A percentile compares a stretch with the other conserved stretches of the same genome.
Evolutionary conservation across 2,797 vertebrate species (phyloP).

Genomic region (Dermochelys coriacea): DNA sequence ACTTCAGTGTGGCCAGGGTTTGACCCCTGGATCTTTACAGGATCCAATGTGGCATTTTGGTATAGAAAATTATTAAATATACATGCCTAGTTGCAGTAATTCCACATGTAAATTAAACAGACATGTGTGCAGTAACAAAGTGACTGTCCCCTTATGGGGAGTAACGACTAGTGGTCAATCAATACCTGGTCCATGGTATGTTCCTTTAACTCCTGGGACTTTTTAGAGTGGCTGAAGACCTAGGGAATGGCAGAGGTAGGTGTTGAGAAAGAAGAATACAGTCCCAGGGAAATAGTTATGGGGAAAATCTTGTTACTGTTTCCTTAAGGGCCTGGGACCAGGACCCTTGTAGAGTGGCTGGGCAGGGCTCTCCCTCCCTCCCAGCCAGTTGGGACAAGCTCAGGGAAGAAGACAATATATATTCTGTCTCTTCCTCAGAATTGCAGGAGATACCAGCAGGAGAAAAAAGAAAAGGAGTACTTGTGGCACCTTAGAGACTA

Average conservation of each 20-base stretch:
- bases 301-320: not conserved
- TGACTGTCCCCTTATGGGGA: not conserved
- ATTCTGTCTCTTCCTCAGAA: not conserved
- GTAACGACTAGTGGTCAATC: not conserved
- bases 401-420: not conserved
- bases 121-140: not conserved
- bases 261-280: not conserved
- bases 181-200: not conserved
- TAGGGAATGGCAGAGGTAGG: not conserved
- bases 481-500: too few species aligned
- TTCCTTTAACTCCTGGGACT: not conserved
- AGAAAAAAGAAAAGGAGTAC: too few species aligned
- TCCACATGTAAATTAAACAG: fast-evolving
- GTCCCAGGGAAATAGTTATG: not conserved
- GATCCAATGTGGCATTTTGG: not conserved
- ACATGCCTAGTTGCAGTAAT: not conserved
- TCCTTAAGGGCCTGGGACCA: not conserved
- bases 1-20: not conserved
- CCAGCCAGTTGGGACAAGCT: not conserved
- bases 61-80: not conserved
- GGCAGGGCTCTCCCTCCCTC: not conserved
- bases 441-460: not conserved
- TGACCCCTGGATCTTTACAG: not conserved
- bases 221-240: not conserved
- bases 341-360: not conserved